Base-by-base conservation (phyloP, 2,888 invertebrate species). In the Acleris literana region DNA sequence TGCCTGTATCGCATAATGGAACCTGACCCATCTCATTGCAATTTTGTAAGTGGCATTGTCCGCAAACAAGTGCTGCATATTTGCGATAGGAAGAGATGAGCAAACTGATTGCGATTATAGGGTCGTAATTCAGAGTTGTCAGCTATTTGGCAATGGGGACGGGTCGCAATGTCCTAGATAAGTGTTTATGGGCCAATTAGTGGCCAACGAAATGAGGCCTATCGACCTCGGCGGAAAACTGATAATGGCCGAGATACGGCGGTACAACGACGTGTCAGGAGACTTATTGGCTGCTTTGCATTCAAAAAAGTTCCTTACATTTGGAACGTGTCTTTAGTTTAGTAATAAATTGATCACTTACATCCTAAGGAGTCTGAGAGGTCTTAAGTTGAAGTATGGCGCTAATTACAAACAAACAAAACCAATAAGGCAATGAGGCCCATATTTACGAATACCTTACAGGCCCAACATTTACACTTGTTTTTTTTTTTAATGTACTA, bases 151-250 rank as follows among this genome's bases (percentile, higher is more conserved):
- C 80, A 80, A 81, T 81, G 79, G 78, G 78, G 79, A 76, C 76
- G 76, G 80, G 75, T 76, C 79, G 78, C 77, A 83, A 81, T 80
- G 82, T 82, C 77, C 79, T 82, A 83, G 88, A 89, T 87, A 88
- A 87, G 85, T 86, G 86, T 87, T 88, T 88, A 88, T 85, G 76
- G 81, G 74, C 78, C 85, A 87, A 87, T 87, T 86, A 88, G 85
- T 81, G 82, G 81, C 78, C 80, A 84, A 84, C 83, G 77, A 83
- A 85, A 83, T 82, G 82, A 83, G 77, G 79, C 75, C 82, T 82
- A 82, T 83, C 80, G 80, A 77, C 75, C 76, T 72, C 76, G 74
- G 76, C 76, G 76, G 82, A 83, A 84, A 83, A 79, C 81, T 80
- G 82, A 82, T 86, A 85, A 84, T 78, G 78, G 75, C 68, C 68